Base-by-base conservation (phyloP, 1,140 invertebrate species). In the Drosophila rufa region DNA sequence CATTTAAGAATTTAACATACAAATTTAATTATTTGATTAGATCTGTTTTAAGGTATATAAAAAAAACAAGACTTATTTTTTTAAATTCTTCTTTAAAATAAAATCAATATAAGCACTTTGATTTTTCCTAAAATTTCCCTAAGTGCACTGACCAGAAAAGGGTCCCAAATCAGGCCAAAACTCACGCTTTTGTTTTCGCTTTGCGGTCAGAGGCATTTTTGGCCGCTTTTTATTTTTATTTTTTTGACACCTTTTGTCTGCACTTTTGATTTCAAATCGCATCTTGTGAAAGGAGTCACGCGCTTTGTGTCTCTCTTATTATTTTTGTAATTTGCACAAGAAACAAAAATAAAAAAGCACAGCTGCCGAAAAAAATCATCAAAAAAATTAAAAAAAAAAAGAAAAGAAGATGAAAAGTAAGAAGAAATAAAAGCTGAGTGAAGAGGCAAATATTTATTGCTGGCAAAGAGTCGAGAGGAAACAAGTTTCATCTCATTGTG, bases 231-330 rank as follows among this genome's bases (percentile, higher is more conserved):
- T 60, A 50, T 53, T 53, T 53, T 22, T 22, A 11, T 45, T 73
- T 71, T 66, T 77, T 82, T 85, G 75, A 84, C 85, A 89, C 85
- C 77, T 85, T 89, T 90, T 90, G 85, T 89, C 75, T 90, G 80
- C 80, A 84, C 71, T 87, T 81, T 87, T 89, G 65, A 64, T 70
- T 84, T 83, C 67, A 64, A 59, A 66, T 80, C 79, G 79, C 75
- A 77, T 69, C 81, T 79, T 85, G 85, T 89, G 85, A 89, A 90
- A 89, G 85, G 85, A 90, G 85, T 89, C 85, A 89, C 85, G 85
- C 85, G 85, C 85, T 85, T 90, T 89, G 82, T 86, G 79, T 81
- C 82, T 76, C 82, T 67, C 74, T 79, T 86, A 81, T 86, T 85
- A 86, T 75, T 86, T 86, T 86, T 86, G 85, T 90, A 87, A 89